Base-by-base conservation (phyloP, 2,797 vertebrate species). In the Gobio occitaniae region DNA sequence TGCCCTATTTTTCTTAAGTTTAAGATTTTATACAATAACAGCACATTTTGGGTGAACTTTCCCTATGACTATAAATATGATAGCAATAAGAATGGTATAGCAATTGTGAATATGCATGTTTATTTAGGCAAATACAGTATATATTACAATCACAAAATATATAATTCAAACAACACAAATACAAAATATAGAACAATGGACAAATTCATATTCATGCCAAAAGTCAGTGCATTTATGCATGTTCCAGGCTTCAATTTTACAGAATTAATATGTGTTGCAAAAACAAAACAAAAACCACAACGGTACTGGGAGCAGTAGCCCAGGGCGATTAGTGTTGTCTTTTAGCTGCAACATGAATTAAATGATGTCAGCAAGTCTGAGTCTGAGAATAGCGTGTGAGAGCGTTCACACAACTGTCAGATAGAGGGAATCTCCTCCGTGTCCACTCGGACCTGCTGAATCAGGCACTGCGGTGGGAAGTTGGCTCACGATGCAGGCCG, bases 121-220 rank as follows among this genome's bases (percentile, higher is more conserved):
- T 90, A 90, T 88, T 90, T 86, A 47, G 56, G 32, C 78, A 82
- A 77, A 76, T 44, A 86, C 66, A 75, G 6, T n/a, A 86, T 88
- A 83, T 84, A 86, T 87, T 61, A 90, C 81, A 86, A 44, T 86
- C 29, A 83, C 75, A 87, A 78, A 80, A 82, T 63, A 87, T 76
- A 68, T 65, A 86, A 78, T 84, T 44, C 68, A 54, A 32, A 85
- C 89, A 68, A 68, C 29, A 80, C 87, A 85, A 79, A 87, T 78
- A 85, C 44, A 89, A 84, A 77, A 68, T 47, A 72, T 71, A 16
- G 6, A 82, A 84, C 72, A 84, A 61, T 61, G 2, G 32, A 74
- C 75, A 69, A 65, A 71, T 16, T 54, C 63, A 47, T 63, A n/a
- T 10, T 54, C 41, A 41, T 72, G 13, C 63, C 29, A 84, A 32